Base-by-base conservation (phyloP, 2,888 invertebrate species). In the Ornithoptera alexandrae region DNA sequence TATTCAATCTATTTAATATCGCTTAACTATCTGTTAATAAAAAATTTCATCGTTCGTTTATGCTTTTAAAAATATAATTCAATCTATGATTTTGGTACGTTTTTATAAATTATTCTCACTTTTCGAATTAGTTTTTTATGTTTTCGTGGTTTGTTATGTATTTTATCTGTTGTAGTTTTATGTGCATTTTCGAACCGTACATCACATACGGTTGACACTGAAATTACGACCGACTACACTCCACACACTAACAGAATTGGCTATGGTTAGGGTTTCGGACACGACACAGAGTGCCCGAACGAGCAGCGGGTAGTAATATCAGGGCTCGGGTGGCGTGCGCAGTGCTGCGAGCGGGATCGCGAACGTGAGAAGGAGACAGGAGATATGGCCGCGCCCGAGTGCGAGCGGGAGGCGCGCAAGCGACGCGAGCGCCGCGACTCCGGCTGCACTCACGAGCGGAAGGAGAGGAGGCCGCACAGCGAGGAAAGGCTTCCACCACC, bases 391-490 rank as follows among this genome's bases (percentile, higher is more conserved):
- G 91, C 93, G 74, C 90, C 93, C 67, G 91, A 93, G 85, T 90
- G 93, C 83, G 93, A 93, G 87, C 88, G 93, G 78, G 92, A 93
- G 86, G 93, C 93, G 75, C 93, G 94, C 78, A 94, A 94, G 85
- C 90, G 94, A 63, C 94, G 94, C 80, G 94, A 94, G 86, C 92
- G 93, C 68, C 89, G 93, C n/a, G 94, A 94, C 80, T 93, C 94
- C 70, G 93, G 94, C 71, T 85, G 88, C 78, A 86, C 90, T 57
- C 92, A 90, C 78, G 93, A 92, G 84, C 82, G 92, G 70, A 92
- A 92, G 73, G 92, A 92, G 74, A 80, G 92, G 62, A 81, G 92
- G 69, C 90, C 92, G 58, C 91, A 89, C 75, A 92, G 92, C 76
- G 92, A 92, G 77, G 92, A 92, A 80, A 82, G 92, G n/a, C 80